phyloP scores from a whole-genome alignment of 2,888 invertebrate species.

The Anthrax anthrax region DNA sequence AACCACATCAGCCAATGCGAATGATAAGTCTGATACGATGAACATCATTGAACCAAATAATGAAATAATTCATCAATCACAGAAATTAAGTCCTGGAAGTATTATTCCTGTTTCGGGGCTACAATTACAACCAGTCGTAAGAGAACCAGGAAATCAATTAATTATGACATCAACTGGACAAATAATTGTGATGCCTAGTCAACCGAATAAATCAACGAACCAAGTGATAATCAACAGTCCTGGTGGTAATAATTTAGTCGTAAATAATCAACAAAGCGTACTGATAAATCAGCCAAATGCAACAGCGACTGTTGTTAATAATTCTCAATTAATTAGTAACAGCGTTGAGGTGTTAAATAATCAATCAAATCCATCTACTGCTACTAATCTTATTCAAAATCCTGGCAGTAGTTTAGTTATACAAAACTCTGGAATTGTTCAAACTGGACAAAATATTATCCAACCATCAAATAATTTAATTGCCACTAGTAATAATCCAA shows the following conservation, averaged over 20 bases:
- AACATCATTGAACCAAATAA: neutral
- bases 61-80: conserved; percentile 5
- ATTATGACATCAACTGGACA: conserved; percentile 35
- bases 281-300: conserved; percentile 6
- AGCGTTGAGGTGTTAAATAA: conserved; percentile 7
- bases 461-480: conserved; percentile 10
- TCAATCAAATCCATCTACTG: conserved; percentile 3
- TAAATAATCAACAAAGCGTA: conserved; percentile 11
- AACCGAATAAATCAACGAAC: conserved; percentile 9
- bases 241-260: conserved; percentile 6
- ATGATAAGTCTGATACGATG: neutral
- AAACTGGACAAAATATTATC: conserved; percentile 10
- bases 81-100: conserved; percentile 6
- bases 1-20: conserved; percentile 49
- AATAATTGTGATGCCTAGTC: conserved; percentile 28
- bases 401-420: conserved; percentile 13
- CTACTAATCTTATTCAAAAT: conserved; percentile 10
- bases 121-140: conserved; percentile 24
- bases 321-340: conserved; percentile 9
- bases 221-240: conserved; percentile 18
- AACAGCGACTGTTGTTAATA: conserved; percentile 3
- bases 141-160: conserved; percentile 24
- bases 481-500: conserved; percentile 6
- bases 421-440: conserved; percentile 14
- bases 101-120: conserved; percentile 19